Base-by-base conservation (phyloP, 2,888 invertebrate genomes). In the Cyclophora albipunctata region DNA sequence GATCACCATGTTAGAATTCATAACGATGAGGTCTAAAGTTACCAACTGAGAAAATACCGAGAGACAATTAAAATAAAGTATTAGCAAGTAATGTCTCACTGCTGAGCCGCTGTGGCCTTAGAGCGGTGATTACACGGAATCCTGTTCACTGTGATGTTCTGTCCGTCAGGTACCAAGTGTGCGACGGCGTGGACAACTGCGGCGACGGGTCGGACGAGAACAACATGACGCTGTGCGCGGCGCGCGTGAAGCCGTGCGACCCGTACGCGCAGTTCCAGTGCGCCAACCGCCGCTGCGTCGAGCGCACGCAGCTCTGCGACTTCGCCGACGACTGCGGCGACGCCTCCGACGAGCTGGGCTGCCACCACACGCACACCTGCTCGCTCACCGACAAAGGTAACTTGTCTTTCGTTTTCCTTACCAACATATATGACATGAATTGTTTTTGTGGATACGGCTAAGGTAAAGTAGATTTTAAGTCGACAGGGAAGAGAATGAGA, bases 151-250 rank as follows among this genome's bases (percentile, higher is more conserved):
- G 4, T 40, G 40, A 40, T n/a, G 7, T 40, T n/a, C 7, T 2
- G 3, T 3, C 35, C 6, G 3, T 3, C 60, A 90, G 90, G 52
- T 96, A 95, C 71, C 95, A 96, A 70, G 91, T 96, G 5, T 98
- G 98, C 78, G 98, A 98, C 80, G 95, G 95, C 37, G 91, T 94
- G 20, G 96, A 97, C 78, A 96, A 98, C 79, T 98, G 98, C 79
- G 96, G 96, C 41, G 98, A 98, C 78, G 97, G 96, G 5, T 95
- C 95, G 0, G 98, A 98, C 80, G 98, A 98, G 82, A 97, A 97
- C 80, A 97, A 97, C 80, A 95, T 97, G 92, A 96, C 96, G 0
- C 83, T 96, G 50, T 97, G 97, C 73, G 92, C 94, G 2, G 89
- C 91, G n/a, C 92, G 93, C 55, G 91, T 92, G 47, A 92, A 93